Evolutionary conservation across 1,140 invertebrate genomes (phyloP).

Genomic region (Nylanderia fulva): DNA sequence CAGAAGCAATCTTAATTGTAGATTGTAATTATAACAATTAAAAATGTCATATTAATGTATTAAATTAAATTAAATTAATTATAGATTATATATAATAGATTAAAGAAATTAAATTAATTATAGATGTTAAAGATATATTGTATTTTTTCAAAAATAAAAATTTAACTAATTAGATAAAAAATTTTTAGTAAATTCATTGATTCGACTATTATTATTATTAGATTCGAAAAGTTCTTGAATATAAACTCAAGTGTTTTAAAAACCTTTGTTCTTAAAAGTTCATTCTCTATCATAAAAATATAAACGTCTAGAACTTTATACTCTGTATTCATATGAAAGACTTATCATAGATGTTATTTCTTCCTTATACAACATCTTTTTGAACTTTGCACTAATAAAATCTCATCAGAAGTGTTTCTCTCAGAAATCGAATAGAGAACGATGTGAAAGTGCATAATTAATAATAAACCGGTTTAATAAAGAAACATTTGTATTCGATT

Average conservation of each 20-base stretch:
- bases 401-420: not conserved
- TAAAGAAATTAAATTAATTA: too few relatives aligned
- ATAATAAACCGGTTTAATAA: slow-evolving; percentile 27
- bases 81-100: too few relatives aligned
- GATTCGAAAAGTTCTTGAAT: not conserved
- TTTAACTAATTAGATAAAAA: too few relatives aligned
- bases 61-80: too few relatives aligned
- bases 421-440: not conserved
- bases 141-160: too few relatives aligned
- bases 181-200: too few relatives aligned
- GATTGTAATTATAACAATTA: not conserved
- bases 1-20: not conserved
- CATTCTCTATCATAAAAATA: not conserved
- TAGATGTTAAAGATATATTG: too few relatives aligned
- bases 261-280: not conserved
- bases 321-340: not conserved
- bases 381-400: slow-evolving; percentile 13
- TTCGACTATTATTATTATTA: not conserved
- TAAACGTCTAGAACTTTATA: not conserved
- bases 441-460: slow-evolving; percentile 14
- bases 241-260: not conserved
- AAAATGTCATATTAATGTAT: too few relatives aligned
- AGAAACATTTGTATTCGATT: not conserved
- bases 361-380: not conserved
- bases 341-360: not conserved